Evolutionary conservation across 2,797 vertebrate genomes (phyloP).

Genomic region (Halcyon badia): DNA sequence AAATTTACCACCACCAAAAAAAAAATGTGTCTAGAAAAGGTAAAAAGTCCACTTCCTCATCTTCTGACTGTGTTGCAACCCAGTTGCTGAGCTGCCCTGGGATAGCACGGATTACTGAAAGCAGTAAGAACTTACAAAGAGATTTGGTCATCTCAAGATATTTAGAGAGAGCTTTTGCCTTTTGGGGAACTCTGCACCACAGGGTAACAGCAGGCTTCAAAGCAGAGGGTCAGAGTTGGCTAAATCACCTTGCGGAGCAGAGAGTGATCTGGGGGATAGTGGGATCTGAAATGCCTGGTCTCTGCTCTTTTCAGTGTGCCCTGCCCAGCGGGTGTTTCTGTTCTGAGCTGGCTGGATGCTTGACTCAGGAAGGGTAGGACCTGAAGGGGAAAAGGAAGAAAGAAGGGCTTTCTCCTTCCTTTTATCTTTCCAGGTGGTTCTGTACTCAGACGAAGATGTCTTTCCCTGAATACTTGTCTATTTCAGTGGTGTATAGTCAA

Average conservation of each 20-base stretch:
- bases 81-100: no score
- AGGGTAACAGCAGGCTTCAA: not conserved
- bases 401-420: not conserved
- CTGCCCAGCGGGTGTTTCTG: not conserved
- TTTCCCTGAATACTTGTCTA: rapidly evolving
- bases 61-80: rapidly evolving
- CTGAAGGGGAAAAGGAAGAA: not conserved
- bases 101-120: not conserved
- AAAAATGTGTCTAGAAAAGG: not conserved
- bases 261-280: rapidly evolving
- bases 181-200: not conserved
- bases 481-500: not conserved
- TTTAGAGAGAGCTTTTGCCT: not conserved
- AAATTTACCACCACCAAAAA: not conserved
- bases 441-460: not conserved
- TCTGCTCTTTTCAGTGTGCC: rapidly evolving
- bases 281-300: rapidly evolving
- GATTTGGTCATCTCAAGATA: not conserved
- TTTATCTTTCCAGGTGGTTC: not conserved
- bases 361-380: not conserved
- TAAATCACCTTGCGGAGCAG: not conserved
- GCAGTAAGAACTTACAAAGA: not conserved
- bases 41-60: not conserved
- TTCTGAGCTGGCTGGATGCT: not conserved
- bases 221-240: not conserved